Conservation (phyloP, 2,888 invertebrate species). For the Drosophila pegasa region DNA sequence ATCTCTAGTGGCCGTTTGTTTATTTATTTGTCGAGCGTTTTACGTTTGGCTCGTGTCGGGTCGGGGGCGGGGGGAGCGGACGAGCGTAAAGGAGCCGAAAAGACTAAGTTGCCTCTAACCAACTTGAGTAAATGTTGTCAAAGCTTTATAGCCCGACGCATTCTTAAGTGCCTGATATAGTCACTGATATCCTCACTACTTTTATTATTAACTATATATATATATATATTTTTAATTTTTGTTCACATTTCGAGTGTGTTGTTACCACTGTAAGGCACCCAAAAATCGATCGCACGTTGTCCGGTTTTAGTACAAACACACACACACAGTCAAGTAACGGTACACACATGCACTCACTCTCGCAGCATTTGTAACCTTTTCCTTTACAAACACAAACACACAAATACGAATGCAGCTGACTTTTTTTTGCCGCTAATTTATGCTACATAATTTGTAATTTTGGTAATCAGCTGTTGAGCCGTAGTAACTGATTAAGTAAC, state of each 20-base stretch:
- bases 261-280: constrained; percentile 44
- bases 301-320: constrained; percentile 53
- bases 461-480: constrained; percentile 49
- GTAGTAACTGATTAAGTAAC: constrained; percentile 12
- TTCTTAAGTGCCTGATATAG: not conserved
- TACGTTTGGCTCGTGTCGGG: constrained; percentile 1
- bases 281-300: constrained; percentile 74
- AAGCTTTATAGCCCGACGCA: constrained; percentile 32
- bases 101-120: not conserved
- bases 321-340: constrained; percentile 21
- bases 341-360: constrained; percentile 22
- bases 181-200: not conserved
- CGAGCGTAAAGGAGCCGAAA: not conserved
- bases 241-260: constrained; percentile 6
- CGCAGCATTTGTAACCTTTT: constrained; percentile 15
- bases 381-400: constrained; percentile 28
- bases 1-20: constrained; percentile 72
- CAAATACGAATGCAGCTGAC: constrained; percentile 52
- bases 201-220: constrained; percentile 1
- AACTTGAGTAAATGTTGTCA: constrained; percentile 28
- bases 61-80: not conserved
- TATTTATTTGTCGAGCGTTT: constrained; percentile 66
- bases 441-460: constrained; percentile 28
- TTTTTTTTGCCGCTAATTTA: constrained; percentile 55
- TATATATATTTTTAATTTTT: constrained; percentile 2